A percentile compares a stretch with the other conserved stretches of the same genome.
Conservation (phyloP, 1,140 invertebrate genomes). For the Lordiphosa mommai region DNA sequence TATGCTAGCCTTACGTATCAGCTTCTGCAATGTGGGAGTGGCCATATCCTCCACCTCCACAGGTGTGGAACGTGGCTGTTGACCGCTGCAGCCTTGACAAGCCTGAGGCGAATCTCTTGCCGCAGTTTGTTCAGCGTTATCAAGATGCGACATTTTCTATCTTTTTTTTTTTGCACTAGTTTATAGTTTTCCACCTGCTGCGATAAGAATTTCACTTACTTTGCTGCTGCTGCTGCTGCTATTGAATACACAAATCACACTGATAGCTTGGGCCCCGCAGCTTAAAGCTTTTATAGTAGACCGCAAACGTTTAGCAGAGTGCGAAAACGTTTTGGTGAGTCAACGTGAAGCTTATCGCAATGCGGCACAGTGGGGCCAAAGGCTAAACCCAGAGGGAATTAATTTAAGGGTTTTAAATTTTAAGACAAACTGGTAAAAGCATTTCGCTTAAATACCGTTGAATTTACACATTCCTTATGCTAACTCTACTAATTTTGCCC, state of each 20-base stretch:
- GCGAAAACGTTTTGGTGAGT: neutral
- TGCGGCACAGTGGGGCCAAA: too few species aligned
- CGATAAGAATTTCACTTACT: constrained; percentile 28
- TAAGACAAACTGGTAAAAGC: too few species aligned
- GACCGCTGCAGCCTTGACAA: constrained; percentile 43
- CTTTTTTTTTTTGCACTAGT: constrained; percentile 11
- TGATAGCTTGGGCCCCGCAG: constrained; percentile 18
- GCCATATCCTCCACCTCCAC: constrained; percentile 57
- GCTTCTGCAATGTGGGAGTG: constrained; percentile 20
- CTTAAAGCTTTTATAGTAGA: constrained; percentile 10
- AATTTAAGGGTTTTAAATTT: too few species aligned
- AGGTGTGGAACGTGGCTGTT: constrained; percentile 26
- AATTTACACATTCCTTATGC: too few species aligned
- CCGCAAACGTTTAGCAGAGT: constrained; percentile 17
- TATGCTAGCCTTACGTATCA: constrained; percentile 40
- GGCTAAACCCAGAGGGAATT: too few species aligned
- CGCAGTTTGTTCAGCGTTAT: constrained; percentile 26
- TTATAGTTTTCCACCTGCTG: constrained; percentile 12
- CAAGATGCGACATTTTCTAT: constrained; percentile 44
- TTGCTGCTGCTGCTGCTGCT: neutral
- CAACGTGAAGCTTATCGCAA: neutral
- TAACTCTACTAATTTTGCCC: too few species aligned
- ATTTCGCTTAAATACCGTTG: too few species aligned
- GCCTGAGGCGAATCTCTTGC: constrained; percentile 18
- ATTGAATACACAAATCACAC: constrained; percentile 29